Evolutionary conservation across 1,140 invertebrate species (phyloP), one percentile per base, ranked within the genome.

Genomic region (Apis laboriosa): DNA sequence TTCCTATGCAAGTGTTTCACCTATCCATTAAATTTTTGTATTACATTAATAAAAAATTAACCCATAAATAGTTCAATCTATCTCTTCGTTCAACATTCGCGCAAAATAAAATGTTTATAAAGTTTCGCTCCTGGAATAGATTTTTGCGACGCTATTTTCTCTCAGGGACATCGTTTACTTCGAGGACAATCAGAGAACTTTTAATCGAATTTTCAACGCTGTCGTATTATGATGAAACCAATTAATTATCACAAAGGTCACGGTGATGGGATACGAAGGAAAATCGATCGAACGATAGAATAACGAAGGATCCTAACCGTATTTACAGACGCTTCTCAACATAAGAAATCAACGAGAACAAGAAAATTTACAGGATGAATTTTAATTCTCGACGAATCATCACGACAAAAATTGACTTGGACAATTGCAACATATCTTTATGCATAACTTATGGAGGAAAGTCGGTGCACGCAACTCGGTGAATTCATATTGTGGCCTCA

Each of bases 381-480:
- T 64, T 66, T 80, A 80, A 74, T 66, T 66, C 28, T 9, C 49
- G 9, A 4, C 15, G 51, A 55, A 5, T 21, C 11, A 7, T 43
- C 34, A 0, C 5, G 34, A 60, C 5, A n/a, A 60, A 60, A 21
- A 49, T 53, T 17, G 1, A 55, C 21, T 51, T 79, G 9, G 70
- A 80, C 70, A 66, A 17, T 7, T 19, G 28, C 55, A 43, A 64
- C 51, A 60, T 21, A 34, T 58, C 61, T 17, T 71, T 63, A 80
- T 80, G 78, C 70, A 80, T 80, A 56, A 60, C 28, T 80, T 74
- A 66, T 66, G 71, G 71, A 80, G 70, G 28, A 21, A 73, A 64
- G 49, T 56, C 78, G 51, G 19, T 43, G 34, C n/a, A 49, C 28
- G 43, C 24, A 15, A 7, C 2, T 9, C 24, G 4, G 11, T 12